Evolutionary conservation across 2,113 vertebrate species (phyloP).

Genomic region (Potamarius usumacintae): DNA sequence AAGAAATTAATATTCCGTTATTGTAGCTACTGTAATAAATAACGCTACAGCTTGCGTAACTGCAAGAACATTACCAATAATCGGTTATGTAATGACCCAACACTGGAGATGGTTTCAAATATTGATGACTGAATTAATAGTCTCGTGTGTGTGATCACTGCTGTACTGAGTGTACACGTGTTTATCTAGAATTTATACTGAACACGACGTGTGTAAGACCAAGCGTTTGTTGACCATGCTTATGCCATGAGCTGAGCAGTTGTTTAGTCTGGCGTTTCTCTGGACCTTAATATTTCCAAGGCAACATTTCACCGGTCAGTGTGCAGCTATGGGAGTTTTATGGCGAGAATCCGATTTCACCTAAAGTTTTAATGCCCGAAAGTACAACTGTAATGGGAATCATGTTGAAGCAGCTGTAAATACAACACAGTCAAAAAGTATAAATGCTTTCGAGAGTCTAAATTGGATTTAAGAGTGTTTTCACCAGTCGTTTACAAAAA

Average conservation of each 20-base stretch:
- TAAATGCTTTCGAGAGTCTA: background rate
- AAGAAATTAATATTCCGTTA: slow-evolving; percentile 3
- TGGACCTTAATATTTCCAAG: background rate
- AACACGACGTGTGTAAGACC: background rate
- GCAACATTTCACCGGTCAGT: background rate
- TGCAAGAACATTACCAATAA: background rate
- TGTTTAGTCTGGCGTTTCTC: background rate
- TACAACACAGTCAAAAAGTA: background rate
- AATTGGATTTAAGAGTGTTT: background rate
- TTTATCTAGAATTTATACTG: background rate
- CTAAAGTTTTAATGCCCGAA: background rate
- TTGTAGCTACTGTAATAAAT: slow-evolving; percentile 20
- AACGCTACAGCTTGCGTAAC: background rate
- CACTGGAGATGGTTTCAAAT: background rate
- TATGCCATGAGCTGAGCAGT: too few species aligned
- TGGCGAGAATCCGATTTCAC: background rate
- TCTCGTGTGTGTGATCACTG: background rate
- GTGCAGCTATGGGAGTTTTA: background rate
- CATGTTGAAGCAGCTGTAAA: background rate
- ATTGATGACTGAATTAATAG: background rate
- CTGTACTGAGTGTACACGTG: background rate
- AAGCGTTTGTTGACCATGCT: background rate
- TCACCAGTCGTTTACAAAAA: background rate
- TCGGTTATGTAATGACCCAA: background rate
- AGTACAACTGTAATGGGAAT: background rate